Evolutionary conservation across 2,888 invertebrate genomes (phyloP).

Genomic region (Agonopterix heracliana): DNA sequence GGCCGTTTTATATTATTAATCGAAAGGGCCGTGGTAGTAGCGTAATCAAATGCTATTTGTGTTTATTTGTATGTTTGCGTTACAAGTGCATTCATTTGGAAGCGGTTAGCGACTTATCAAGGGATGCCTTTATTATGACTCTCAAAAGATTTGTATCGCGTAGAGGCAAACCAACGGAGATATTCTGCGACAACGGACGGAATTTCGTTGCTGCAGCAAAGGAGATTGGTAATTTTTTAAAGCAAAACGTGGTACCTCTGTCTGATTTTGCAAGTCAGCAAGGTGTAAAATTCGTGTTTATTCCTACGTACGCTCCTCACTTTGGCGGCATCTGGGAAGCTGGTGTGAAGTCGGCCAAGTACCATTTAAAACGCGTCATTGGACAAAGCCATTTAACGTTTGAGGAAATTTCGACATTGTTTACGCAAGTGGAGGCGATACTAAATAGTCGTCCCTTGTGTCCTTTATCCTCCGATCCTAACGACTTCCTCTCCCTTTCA

Average conservation of each 20-base stretch:
- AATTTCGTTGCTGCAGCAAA: conserved; percentile 24
- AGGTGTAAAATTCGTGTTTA: conserved; percentile 20
- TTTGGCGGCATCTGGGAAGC: conserved; percentile 21
- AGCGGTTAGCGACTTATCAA: conserved; percentile 20
- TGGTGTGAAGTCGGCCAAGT: conserved; percentile 16
- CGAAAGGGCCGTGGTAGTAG: conserved; percentile 10
- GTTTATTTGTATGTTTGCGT: conserved; percentile 18
- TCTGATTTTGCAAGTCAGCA: conserved; percentile 20
- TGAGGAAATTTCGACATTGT: conserved; percentile 13
- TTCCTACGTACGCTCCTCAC: conserved; percentile 21
- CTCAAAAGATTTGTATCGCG: conserved; percentile 24
- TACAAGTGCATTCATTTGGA: conserved; percentile 23
- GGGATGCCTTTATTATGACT: conserved; percentile 21
- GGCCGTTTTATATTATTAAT: conserved; percentile 2
- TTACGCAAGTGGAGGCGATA: conserved; percentile 13
- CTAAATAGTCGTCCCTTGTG: conserved; percentile 13
- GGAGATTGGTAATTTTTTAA: conserved; percentile 17
- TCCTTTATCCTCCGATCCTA: conserved; percentile 8
- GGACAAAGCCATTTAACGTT: conserved; percentile 13
- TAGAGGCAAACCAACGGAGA: conserved; percentile 23
- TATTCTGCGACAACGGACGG: conserved; percentile 26
- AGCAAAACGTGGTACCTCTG: conserved; percentile 6
- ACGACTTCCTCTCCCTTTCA: conserved; percentile 11
- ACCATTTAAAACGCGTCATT: conserved; percentile 11
- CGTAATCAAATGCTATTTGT: conserved; percentile 16